Evolutionary conservation across 2,113 vertebrate genomes (phyloP).

Genomic region (Ailurus styani): DNA sequence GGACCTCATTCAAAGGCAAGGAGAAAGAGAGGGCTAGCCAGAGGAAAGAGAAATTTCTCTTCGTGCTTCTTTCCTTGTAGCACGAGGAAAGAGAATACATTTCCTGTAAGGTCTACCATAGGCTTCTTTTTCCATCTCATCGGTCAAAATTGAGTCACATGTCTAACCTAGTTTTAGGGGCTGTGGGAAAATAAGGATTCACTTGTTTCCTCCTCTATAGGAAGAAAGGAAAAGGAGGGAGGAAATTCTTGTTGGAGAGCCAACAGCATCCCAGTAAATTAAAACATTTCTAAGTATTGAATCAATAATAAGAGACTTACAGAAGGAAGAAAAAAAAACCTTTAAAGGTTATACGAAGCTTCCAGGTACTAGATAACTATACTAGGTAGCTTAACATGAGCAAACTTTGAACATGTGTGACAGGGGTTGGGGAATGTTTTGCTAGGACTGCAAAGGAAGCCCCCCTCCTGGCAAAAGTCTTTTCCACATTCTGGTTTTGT

Average conservation of each 20-base stretch:
- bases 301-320: not conserved
- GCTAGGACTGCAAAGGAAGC: not conserved
- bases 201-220: not conserved
- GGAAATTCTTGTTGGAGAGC: not conserved
- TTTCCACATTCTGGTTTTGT: not conserved
- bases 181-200: not conserved
- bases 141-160: not conserved
- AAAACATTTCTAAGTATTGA: not conserved
- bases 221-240: not conserved
- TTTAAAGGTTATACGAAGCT: not conserved
- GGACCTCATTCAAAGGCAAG: not conserved
- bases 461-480: not conserved
- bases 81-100: not conserved
- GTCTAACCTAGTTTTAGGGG: not conserved
- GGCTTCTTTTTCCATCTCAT: not conserved
- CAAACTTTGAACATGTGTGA: not conserved
- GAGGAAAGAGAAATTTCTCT: not conserved
- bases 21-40: not conserved
- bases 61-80: not conserved
- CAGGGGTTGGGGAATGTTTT: not conserved
- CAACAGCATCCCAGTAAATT: not conserved
- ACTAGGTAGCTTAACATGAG: not conserved
- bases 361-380: not conserved
- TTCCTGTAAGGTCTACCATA: not conserved
- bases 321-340: not conserved